These are phyloP conservation scores for Callimorpha dominula DNA, from an alignment of 2,888 invertebrate species.

Conservation along the genomic window DNA sequence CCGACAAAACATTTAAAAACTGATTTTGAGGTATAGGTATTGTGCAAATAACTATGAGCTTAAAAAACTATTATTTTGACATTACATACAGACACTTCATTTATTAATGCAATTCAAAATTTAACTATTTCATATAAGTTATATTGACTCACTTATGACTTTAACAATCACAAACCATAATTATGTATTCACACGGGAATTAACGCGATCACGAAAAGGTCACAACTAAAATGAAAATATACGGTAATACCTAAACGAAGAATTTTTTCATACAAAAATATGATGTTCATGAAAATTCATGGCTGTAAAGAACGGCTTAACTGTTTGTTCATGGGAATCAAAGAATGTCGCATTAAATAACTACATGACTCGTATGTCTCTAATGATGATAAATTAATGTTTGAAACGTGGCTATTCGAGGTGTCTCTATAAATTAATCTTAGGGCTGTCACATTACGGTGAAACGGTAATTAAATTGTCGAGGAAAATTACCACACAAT, in stretches of 20 bases:
- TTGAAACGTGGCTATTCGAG: constrained; percentile 75
- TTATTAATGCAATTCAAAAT: background rate
- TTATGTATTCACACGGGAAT: too few species aligned
- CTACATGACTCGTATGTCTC: constrained; percentile 64
- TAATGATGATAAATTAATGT: constrained; percentile 80
- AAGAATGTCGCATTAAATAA: constrained; percentile 49
- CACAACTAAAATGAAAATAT: too few species aligned
- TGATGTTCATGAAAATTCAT: constrained; percentile 1
- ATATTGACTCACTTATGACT: background rate
- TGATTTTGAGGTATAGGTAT: too few species aligned
- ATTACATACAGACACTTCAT: background rate
- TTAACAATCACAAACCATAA: background rate
- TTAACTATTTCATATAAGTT: background rate
- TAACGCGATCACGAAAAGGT: too few species aligned
- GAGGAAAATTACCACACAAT: constrained; percentile 84
- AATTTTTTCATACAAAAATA: too few species aligned
- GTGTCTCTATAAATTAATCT: constrained; percentile 84
- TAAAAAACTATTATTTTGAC: too few species aligned
- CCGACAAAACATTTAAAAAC: too few species aligned
- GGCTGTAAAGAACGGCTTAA: constrained; percentile 20
- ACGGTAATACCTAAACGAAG: too few species aligned
- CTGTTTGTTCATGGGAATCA: constrained; percentile 27
- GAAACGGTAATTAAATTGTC: constrained; percentile 82
- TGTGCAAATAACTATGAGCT: too few species aligned
- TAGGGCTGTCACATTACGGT: constrained; percentile 76